A percentile compares a stretch with the other conserved stretches of the same genome.
Evolutionary conservation across 2,888 invertebrate genomes (phyloP).

Genomic region (Ophion slaviceki): DNA sequence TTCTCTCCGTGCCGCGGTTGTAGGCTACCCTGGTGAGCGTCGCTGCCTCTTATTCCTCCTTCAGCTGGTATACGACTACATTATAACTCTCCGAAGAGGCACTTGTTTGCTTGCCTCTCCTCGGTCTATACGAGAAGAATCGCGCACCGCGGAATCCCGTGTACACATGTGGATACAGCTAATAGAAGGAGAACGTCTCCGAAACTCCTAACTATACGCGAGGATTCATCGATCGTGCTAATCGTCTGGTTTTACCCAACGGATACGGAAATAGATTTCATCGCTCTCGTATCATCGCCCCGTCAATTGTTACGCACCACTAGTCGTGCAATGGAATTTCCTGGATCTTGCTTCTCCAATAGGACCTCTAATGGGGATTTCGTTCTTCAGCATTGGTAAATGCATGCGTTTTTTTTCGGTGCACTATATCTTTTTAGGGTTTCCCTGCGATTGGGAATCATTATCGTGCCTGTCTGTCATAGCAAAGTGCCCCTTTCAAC

Average conservation of each 20-base stretch:
- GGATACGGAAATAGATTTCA: conserved; percentile 28
- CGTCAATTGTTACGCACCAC: background rate
- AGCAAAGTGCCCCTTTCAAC: too few relatives aligned
- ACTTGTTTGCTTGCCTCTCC: conserved; percentile 33
- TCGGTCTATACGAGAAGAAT: conserved; percentile 15
- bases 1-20: conserved; percentile 6
- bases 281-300: background rate
- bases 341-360: background rate
- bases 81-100: conserved; percentile 23
- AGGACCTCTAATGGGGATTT: background rate
- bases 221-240: conserved; percentile 13
- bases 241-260: conserved; percentile 35
- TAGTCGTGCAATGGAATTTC: background rate
- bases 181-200: background rate
- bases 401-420: background rate
- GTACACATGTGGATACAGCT: conserved; percentile 3
- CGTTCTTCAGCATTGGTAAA: background rate
- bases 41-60: conserved; percentile 36
- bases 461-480: too few relatives aligned
- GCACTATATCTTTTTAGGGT: too few relatives aligned
- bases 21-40: conserved; percentile 4
- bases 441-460: too few relatives aligned
- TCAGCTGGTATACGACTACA: conserved; percentile 30
- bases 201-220: background rate
- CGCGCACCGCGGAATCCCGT: background rate